A percentile compares a stretch with the other conserved stretches of the same genome.
These are phyloP conservation scores for Tragopan temminckii DNA, from an alignment of 2,797 vertebrate genomes.

Conservation along the genomic window DNA sequence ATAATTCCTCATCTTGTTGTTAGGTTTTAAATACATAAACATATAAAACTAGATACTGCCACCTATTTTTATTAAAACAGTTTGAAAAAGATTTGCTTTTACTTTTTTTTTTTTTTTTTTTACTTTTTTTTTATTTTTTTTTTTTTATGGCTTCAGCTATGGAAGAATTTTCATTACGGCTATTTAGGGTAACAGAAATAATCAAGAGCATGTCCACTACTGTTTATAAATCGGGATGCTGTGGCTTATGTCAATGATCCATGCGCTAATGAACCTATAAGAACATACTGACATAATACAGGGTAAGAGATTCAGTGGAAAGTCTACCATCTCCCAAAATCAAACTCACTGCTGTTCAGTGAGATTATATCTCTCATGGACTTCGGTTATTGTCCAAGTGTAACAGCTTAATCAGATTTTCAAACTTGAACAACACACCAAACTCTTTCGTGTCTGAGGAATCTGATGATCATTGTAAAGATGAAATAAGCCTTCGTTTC, in stretches of 20 bases:
- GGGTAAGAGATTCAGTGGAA: neutral
- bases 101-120: neutral
- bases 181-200: neutral
- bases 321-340: neutral
- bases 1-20: neutral
- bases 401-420: constrained; percentile 7
- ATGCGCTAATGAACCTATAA: constrained; percentile 4
- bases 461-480: neutral
- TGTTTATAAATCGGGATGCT: constrained; percentile 8
- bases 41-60: neutral
- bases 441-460: neutral
- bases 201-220: neutral
- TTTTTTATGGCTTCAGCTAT: neutral
- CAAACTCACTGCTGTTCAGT: neutral
- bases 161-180: neutral
- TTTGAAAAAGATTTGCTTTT: neutral
- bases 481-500: neutral
- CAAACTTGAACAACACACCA: neutral
- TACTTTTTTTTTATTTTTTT: too few relatives aligned
- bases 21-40: neutral
- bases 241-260: neutral
- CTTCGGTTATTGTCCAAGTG: neutral
- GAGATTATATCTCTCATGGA: neutral
- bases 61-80: neutral
- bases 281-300: neutral